phyloP scores from a whole-genome alignment of 2,888 invertebrate genomes.

The Sclerodermus sp. region DNA sequence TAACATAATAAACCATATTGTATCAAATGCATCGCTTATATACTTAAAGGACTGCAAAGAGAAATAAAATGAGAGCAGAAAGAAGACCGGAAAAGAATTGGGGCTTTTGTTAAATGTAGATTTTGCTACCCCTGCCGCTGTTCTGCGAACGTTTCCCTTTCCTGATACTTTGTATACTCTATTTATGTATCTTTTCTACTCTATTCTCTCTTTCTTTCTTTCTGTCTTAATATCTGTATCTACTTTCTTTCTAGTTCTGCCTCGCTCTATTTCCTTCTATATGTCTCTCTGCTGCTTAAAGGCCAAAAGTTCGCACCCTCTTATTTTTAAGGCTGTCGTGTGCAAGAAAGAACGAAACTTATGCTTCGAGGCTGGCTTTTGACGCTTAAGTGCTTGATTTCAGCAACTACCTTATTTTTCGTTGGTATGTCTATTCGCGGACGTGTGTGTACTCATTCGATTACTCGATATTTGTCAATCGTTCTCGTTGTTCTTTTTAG shows the following conservation, averaged over 20 bases:
- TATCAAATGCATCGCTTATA: too few relatives aligned
- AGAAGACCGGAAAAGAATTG: slow-evolving; percentile 5
- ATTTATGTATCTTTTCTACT: slow-evolving; percentile 13
- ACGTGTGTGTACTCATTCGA: too few relatives aligned
- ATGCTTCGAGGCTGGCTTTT: slow-evolving; percentile 25
- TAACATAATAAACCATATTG: too few relatives aligned
- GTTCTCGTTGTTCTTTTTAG: too few relatives aligned
- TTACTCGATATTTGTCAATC: too few relatives aligned
- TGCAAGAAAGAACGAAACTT: neutral
- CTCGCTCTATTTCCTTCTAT: neutral
- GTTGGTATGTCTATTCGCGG: too few relatives aligned
- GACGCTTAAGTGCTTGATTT: slow-evolving; percentile 13
- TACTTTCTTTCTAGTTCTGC: neutral
- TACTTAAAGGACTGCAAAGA: neutral
- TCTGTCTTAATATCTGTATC: neutral
- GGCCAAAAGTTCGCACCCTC: too few relatives aligned
- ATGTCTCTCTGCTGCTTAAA: neutral
- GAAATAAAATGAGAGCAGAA: slow-evolving; percentile 4
- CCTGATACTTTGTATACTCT: slow-evolving; percentile 13
- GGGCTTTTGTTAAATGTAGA: neutral
- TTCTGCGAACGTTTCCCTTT: slow-evolving; percentile 16
- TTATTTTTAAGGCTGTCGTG: too few relatives aligned
- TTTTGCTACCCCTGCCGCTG: slow-evolving; percentile 31
- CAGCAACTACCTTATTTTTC: slow-evolving; percentile 4
- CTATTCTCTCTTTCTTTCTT: slow-evolving; percentile 7